phyloP scores from a whole-genome alignment of 2,888 invertebrate genomes.

The Cantharis flavilabris region DNA sequence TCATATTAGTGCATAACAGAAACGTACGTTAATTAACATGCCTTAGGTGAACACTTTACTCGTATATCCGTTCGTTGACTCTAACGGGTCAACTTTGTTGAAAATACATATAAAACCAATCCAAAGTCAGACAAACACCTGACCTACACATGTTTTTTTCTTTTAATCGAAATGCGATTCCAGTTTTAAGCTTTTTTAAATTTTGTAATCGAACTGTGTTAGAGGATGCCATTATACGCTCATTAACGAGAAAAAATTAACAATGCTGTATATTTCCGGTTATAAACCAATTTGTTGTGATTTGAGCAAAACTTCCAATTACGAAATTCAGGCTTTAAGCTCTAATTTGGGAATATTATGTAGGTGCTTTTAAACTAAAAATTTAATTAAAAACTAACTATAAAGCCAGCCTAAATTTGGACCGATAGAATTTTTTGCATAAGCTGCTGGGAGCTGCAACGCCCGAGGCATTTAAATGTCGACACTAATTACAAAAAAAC shows the following conservation, averaged over 20 bases:
- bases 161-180: not conserved
- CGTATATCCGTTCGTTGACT: constrained; percentile 27
- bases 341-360: not conserved
- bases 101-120: constrained; percentile 11
- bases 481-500: not conserved
- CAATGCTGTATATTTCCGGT: not conserved
- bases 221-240: not conserved
- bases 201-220: not conserved
- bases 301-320: not conserved
- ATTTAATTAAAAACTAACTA: too few relatives aligned
- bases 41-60: constrained; percentile 9
- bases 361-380: not conserved
- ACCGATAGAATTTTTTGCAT: not conserved
- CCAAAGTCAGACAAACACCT: constrained; percentile 15
- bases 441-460: not conserved
- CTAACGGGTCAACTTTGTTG: constrained; percentile 24
- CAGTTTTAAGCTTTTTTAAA: not conserved
- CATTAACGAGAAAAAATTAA: not conserved
- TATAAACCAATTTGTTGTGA: not conserved
- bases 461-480: not conserved
- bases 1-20: constrained; percentile 15
- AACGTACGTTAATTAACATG: constrained; percentile 22
- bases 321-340: not conserved
- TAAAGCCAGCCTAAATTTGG: too few relatives aligned
- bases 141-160: constrained; percentile 6